Base-by-base conservation (phyloP, 2,888 invertebrate species). In the Dusona sp. region DNA sequence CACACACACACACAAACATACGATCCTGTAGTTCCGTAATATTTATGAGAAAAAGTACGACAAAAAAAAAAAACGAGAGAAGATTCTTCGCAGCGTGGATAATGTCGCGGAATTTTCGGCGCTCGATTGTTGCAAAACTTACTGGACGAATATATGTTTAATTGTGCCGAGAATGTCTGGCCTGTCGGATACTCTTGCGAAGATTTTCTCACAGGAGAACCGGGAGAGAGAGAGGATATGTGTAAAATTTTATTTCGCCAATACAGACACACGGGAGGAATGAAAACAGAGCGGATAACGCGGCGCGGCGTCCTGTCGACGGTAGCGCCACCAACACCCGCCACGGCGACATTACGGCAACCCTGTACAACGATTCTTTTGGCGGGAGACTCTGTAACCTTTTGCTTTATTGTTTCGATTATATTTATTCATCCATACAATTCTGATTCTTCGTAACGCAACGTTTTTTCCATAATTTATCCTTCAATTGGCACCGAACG, bases 231-330 rank as follows among this genome's bases (percentile, higher is more conserved):
- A 67, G 51, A 67, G 38, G 51, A 54, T 36, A 36, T 67, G 78
- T 67, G 48, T 51, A 19, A 51, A 22, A 78, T 67, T 64, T 64
- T 79, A 70, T 48, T 67, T 73, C 57, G 79, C 64, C 61, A 80
- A 74, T 74, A 54, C 73, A 65, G 51, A 51, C 61, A 73, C 70
- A 79, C 61, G 45, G 16, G 38, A 74, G 80, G 38, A 65, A 81
- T 81, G 80, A 81, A 73, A 81, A 79, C 68, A 79, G 67, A 36
- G 77, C 77, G 65, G 77, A 79, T 79, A 79, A 42, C 42, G 79
- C 79, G 79, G 68, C 68, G 65, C 77, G 78, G 92, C 92, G 92
- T 92, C 92, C 81, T 88, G 84, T 86, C 90, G 91, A 92, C 88
- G 45, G 90, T 91, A 83, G 91, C 92, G 92, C 90, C 88, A 88